Percentiles rank a stretch among this genome's conserved stretches.
Evolutionary conservation across 2,113 vertebrate species (phyloP).

Genomic region (Cryptotis parvus): DNA sequence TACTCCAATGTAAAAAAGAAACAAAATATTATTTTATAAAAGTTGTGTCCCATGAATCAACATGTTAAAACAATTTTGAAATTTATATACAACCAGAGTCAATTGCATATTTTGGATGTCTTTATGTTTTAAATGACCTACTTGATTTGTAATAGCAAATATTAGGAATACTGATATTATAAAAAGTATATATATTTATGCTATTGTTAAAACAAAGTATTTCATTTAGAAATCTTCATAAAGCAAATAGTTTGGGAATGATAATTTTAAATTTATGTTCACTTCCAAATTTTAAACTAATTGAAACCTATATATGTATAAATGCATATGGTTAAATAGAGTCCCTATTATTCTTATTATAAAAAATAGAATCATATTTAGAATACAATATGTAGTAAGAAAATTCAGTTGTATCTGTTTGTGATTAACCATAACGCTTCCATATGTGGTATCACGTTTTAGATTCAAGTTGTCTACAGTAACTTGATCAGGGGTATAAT

Average conservation of each 20-base stretch:
- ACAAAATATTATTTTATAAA: background rate
- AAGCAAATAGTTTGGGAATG: constrained; percentile 25
- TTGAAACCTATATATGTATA: background rate
- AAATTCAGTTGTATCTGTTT: constrained; percentile 86
- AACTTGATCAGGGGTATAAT: constrained; percentile 89
- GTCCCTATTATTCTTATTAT: constrained; percentile 19
- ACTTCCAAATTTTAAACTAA: constrained; percentile 31
- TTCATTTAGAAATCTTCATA: constrained; percentile 51
- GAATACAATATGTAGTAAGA: constrained; percentile 70
- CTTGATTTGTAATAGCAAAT: constrained; percentile 13
- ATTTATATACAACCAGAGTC: background rate
- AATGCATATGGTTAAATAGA: background rate
- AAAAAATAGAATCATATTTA: constrained; percentile 83
- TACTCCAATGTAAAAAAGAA: background rate
- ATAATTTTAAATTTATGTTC: background rate
- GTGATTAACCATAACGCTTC: constrained; percentile 89
- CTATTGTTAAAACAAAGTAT: background rate
- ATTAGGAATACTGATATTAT: no score
- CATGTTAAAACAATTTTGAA: background rate
- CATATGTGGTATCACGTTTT: constrained; percentile 86
- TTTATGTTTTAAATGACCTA: background rate
- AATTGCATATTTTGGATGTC: background rate
- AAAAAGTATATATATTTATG: background rate
- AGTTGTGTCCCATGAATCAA: background rate
- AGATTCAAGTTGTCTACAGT: constrained; percentile 84